Percentiles rank a stretch among this genome's conserved stretches.
phyloP scores from a whole-genome alignment of 2,797 vertebrate genomes.

The Gephyroberyx darwinii region DNA sequence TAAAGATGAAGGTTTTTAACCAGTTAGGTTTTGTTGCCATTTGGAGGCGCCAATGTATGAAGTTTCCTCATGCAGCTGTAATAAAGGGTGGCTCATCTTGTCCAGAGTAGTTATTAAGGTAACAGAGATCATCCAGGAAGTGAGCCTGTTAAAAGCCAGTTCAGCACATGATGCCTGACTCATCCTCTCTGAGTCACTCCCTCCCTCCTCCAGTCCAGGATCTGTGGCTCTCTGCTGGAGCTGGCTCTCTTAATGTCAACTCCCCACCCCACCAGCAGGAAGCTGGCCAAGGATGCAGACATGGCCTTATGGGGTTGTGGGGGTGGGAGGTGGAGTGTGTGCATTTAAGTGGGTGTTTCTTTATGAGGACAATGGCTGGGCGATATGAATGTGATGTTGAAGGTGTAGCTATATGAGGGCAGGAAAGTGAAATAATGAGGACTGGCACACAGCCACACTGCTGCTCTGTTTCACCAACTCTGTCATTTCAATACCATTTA shows the following conservation, averaged over 20 bases:
- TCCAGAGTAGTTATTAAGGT: constrained; percentile 20
- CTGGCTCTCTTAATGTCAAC: constrained; percentile 42
- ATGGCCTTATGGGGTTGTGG: constrained; percentile 19
- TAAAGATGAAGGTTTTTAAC: no score
- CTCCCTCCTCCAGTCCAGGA: constrained; percentile 56
- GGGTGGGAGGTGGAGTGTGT: constrained; percentile 28
- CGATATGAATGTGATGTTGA: constrained; percentile 9
- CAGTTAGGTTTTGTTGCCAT: no score
- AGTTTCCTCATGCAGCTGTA: no score
- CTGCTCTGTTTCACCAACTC: constrained; percentile 1
- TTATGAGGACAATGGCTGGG: constrained; percentile 36
- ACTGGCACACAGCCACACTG: background rate
- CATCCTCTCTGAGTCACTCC: constrained; percentile 68
- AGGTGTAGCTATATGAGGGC: constrained; percentile 1
- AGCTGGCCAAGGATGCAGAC: constrained; percentile 44
- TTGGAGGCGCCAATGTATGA: no score
- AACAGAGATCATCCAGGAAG: constrained; percentile 52
- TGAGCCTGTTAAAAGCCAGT: constrained; percentile 42
- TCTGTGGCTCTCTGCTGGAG: constrained; percentile 61
- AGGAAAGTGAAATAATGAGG: background rate
- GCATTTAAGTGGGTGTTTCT: constrained; percentile 29
- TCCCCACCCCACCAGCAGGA: constrained; percentile 45
- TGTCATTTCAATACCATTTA: constrained; percentile 13
- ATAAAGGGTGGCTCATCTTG: constrained; percentile 34
- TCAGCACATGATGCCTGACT: constrained; percentile 73